phyloP scores from a whole-genome alignment of 2,113 vertebrate genomes.

The Apteryx mantelli region DNA sequence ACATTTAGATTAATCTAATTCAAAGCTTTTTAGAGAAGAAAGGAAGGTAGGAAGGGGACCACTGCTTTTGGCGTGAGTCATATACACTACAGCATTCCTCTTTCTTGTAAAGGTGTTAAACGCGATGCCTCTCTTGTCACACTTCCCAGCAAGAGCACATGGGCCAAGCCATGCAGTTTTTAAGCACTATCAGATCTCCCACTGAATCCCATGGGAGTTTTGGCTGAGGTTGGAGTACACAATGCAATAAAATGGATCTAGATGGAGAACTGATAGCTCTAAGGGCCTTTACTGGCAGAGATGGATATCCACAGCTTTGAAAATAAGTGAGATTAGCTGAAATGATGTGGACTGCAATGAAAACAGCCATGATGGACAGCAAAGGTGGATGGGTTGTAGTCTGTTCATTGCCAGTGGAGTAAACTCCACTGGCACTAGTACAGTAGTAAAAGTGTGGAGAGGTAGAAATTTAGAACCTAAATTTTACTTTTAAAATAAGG shows the following conservation, averaged over 20 bases:
- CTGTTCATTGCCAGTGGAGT: neutral
- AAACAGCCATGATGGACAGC: neutral
- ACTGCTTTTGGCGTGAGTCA: neutral
- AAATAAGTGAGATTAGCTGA: neutral
- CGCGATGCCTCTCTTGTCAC: neutral
- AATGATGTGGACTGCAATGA: neutral
- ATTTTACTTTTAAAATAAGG: neutral
- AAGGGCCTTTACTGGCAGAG: neutral
- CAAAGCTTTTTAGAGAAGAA: neutral
- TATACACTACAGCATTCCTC: neutral
- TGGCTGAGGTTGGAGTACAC: neutral
- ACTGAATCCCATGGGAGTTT: neutral
- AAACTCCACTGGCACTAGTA: neutral
- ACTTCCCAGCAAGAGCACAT: neutral
- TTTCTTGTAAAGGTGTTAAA: neutral
- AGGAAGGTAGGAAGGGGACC: neutral
- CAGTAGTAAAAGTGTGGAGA: neutral
- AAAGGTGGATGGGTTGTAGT: neutral
- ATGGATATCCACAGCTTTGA: neutral
- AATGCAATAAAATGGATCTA: neutral
- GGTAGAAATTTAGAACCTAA: neutral
- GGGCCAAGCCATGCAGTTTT: neutral
- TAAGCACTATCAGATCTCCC: neutral
- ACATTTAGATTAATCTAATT: neutral
- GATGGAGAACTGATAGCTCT: neutral